Base-by-base conservation (phyloP, 2,888 invertebrate species). In the Trichogramma dendrolimi region DNA sequence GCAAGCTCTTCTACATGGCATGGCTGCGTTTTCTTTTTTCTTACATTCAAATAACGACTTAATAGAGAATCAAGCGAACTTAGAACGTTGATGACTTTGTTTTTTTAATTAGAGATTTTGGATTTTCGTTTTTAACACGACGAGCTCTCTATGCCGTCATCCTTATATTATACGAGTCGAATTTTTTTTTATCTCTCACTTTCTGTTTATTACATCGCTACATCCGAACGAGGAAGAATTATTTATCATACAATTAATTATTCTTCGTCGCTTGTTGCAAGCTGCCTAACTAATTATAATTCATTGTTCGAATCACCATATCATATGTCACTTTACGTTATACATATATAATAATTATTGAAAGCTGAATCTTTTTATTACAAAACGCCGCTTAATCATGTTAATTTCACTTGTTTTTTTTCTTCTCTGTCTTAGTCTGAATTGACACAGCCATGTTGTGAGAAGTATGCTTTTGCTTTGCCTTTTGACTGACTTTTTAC, bases 1-100 rank as follows among this genome's bases (percentile, higher is more conserved):
- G 79, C 79, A 79, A 79, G 78, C 69, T 62, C 71, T 70, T 77
- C 76, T 77, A 77, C 79, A 79, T 78, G 71, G 79, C 79, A 79
- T 79, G 79, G 78, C 78, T 78, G 79, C 76, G 76, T 73, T 71
- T 67, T 60, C 66, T 68, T 60, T 58, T 62, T 69, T 58, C 64
- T 56, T 67, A 66, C 27, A 40, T 61, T 51, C 40, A 48, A n/a
- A 42, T 46, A 8, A 8, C 40, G 51, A 8, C 14, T 27, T 50
- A 27, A 48, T 4, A 43, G 64, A 63, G 65, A 66, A 65, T 62
- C 61, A 60, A 63, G 57, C 65, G 61, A 66, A 63, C 63, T 52
- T 64, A 68, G 65, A 69, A 70, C 68, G 68, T n/a, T 7, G 43
- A n/a, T 47, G 41, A 60, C 47, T 63, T 49, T 64, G 53, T 44